Evolutionary conservation across 2,797 vertebrate species (phyloP).

Genomic region (Hylomyscus alleni): DNA sequence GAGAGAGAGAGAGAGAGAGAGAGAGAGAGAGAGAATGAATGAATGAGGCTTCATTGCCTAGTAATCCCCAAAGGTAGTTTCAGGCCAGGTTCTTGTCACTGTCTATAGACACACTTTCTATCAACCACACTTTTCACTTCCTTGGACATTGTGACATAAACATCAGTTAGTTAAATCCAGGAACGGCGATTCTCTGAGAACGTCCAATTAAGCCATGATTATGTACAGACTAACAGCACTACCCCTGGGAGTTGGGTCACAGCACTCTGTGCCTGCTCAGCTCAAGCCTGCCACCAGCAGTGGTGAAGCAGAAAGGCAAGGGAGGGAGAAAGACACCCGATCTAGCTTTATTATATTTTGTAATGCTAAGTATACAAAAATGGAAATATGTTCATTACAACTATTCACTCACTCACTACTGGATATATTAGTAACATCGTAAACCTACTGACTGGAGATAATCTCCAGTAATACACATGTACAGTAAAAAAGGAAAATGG

Average conservation of each 20-base stretch:
- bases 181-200: not conserved
- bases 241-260: rapidly evolving
- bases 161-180: conserved; percentile 24
- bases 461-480: not conserved
- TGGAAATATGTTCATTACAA: not conserved
- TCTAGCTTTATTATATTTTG: not conserved
- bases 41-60: not conserved
- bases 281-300: rapidly evolving
- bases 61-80: not conserved
- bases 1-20: not conserved
- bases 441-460: not conserved
- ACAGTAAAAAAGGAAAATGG: too few species aligned
- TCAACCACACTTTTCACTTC: not conserved
- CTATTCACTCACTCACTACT: not conserved
- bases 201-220: not conserved
- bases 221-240: not conserved
- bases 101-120: conserved; percentile 45
- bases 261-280: rapidly evolving
- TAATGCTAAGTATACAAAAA: not conserved
- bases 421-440: not conserved
- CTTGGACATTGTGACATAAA: conserved; percentile 13
- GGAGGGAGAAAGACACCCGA: too few species aligned
- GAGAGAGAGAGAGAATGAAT: not conserved
- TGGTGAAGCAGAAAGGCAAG: not conserved
- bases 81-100: conserved; percentile 39